Percentiles rank a stretch among this genome's conserved stretches.
Conservation (phyloP, 2,888 invertebrate genomes). For the Cynaeus angustus region DNA sequence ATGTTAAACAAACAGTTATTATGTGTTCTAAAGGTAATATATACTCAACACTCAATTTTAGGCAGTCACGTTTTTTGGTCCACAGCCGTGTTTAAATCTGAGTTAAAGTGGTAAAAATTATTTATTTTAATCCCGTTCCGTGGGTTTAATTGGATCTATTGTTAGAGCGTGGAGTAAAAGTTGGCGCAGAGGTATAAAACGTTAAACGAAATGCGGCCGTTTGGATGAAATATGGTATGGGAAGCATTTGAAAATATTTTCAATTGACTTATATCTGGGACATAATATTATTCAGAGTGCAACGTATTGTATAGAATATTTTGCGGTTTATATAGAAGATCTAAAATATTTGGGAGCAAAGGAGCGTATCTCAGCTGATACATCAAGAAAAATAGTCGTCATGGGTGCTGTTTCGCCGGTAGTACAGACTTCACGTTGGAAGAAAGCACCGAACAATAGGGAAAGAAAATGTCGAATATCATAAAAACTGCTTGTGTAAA, state of each 20-base stretch:
- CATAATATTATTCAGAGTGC: slow-evolving; percentile 46
- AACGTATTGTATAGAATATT: slow-evolving; percentile 53
- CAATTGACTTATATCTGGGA: slow-evolving; percentile 47
- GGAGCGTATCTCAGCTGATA: slow-evolving; percentile 64
- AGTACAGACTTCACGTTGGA: slow-evolving; percentile 52
- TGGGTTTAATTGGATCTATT: slow-evolving; percentile 33
- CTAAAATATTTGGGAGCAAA: slow-evolving; percentile 62
- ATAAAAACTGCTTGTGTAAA: slow-evolving; percentile 46
- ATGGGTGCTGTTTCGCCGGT: slow-evolving; percentile 63
- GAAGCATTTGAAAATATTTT: slow-evolving; percentile 41
- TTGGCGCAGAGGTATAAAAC: slow-evolving; percentile 15
- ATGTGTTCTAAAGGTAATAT: too few species aligned
- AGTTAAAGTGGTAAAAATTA: slow-evolving; percentile 7
- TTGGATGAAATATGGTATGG: slow-evolving; percentile 31
- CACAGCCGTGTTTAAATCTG: background rate
- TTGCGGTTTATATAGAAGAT: slow-evolving; percentile 59
- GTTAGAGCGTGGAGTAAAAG: slow-evolving; percentile 12
- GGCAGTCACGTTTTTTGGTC: too few species aligned
- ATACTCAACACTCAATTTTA: too few species aligned
- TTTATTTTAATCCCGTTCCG: slow-evolving; percentile 11
- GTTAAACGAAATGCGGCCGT: slow-evolving; percentile 30
- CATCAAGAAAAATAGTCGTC: slow-evolving; percentile 66
- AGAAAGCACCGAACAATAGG: slow-evolving; percentile 48
- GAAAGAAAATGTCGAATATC: slow-evolving; percentile 47
- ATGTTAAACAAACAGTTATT: too few species aligned